These are phyloP conservation scores for Ptychoptera contaminata DNA, from an alignment of 2,888 invertebrate species.

Conservation along the genomic window DNA sequence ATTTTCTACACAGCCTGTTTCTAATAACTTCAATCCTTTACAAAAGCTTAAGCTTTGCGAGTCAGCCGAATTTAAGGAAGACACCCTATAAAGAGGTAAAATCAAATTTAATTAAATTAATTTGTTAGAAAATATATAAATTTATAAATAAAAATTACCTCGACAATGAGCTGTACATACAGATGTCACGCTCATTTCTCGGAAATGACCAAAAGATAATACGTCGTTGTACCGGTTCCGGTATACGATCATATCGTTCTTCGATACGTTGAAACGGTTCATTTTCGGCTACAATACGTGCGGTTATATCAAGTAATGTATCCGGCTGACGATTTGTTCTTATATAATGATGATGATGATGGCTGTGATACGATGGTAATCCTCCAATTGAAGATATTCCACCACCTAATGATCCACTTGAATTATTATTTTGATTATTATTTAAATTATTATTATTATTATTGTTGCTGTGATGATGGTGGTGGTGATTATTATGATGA, in stretches of 20 bases:
- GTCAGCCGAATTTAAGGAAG: conserved; percentile 38
- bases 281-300: conserved; percentile 68
- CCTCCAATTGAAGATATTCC: too few relatives aligned
- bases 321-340: conserved; percentile 34
- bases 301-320: conserved; percentile 65
- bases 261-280: conserved; percentile 77
- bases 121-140: too few relatives aligned
- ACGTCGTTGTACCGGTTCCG: conserved; percentile 73
- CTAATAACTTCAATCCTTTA: conserved; percentile 69
- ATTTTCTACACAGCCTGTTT: conserved; percentile 67
- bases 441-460: too few relatives aligned
- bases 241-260: conserved; percentile 73
- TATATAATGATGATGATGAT: conserved; percentile 3
- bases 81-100: conserved; percentile 23
- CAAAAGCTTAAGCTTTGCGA: conserved; percentile 72
- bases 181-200: conserved; percentile 71
- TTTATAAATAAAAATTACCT: conserved; percentile 13
- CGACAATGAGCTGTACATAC: conserved; percentile 74
- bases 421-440: too few relatives aligned
- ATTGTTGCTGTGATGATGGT: too few relatives aligned
- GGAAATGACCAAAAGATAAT: conserved; percentile 85
- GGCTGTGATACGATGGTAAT: not conserved
- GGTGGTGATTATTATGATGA: too few relatives aligned
- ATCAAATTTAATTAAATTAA: too few relatives aligned
- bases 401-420: too few relatives aligned